Conservation (phyloP, 1,140 invertebrate genomes). For the Tetramorium simillimum region DNA sequence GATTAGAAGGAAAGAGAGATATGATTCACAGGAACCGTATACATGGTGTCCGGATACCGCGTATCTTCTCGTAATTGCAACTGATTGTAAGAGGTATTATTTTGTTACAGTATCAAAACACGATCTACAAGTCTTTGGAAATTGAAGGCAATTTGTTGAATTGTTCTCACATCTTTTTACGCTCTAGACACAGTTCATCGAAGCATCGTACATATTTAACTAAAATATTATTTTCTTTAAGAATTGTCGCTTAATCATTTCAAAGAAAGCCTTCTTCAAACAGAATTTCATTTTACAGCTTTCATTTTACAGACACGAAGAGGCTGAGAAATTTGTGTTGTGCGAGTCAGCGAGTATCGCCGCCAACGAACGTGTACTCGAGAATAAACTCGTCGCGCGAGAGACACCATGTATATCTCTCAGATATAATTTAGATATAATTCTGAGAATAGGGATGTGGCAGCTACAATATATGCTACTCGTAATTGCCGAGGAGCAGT, state of each 20-base stretch:
- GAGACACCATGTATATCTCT: neutral
- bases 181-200: neutral
- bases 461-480: neutral
- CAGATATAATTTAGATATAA: neutral
- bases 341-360: neutral
- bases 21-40: conserved; percentile 8
- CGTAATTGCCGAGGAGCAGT: conserved; percentile 18
- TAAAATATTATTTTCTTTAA: neutral
- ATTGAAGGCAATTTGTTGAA: neutral
- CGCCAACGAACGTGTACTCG: neutral
- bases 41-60: neutral
- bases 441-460: neutral
- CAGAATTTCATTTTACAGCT: neutral
- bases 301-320: neutral
- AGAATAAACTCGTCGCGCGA: neutral
- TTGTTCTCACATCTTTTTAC: neutral
- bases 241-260: neutral
- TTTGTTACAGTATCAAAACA: neutral
- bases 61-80: neutral
- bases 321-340: neutral
- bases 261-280: neutral
- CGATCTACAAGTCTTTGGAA: neutral
- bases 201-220: neutral
- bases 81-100: conserved; percentile 10
- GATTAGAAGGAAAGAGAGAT: conserved; percentile 52